These are phyloP conservation scores for Tetragonula carbonaria DNA, from an alignment of 2,888 invertebrate species.

Conservation along the genomic window DNA sequence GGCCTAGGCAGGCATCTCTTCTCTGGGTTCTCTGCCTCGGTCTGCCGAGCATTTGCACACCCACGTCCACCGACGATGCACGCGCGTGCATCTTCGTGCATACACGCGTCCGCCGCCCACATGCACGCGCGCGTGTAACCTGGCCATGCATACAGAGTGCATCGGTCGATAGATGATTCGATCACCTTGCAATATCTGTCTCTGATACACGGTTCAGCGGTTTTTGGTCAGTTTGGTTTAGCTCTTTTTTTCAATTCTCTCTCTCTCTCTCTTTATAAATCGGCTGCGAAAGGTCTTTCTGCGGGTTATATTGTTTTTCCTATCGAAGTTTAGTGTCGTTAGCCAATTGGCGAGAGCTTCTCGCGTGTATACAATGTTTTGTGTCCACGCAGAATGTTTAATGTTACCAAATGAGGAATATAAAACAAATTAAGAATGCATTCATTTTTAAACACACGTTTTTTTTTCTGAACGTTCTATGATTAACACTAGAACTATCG, in stretches of 20 bases:
- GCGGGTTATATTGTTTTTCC: not conserved
- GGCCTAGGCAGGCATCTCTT: not conserved
- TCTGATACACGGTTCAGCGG: constrained; percentile 15
- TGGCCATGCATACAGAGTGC: constrained; percentile 4
- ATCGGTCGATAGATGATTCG: constrained; percentile 33
- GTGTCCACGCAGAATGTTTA: too few relatives aligned
- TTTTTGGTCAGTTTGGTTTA: not conserved
- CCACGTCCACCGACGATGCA: constrained; percentile 27
- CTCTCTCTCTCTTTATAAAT: not conserved
- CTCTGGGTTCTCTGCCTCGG: not conserved
- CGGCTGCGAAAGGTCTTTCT: not conserved
- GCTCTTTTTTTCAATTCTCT: not conserved
- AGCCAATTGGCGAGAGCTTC: not conserved
- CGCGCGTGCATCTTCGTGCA: constrained; percentile 10
- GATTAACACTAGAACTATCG: too few relatives aligned
- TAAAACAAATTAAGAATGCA: too few relatives aligned
- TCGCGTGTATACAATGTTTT: not conserved
- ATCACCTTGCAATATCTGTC: constrained; percentile 18
- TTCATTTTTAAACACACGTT: too few relatives aligned
- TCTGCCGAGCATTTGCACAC: constrained; percentile 18
- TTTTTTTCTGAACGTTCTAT: too few relatives aligned
- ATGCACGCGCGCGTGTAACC: not conserved
- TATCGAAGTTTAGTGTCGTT: not conserved
- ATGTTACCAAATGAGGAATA: too few relatives aligned
- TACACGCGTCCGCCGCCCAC: constrained; percentile 2